phyloP scores from a whole-genome alignment of 2,113 vertebrate genomes.

The Erythrocercus mccallii region DNA sequence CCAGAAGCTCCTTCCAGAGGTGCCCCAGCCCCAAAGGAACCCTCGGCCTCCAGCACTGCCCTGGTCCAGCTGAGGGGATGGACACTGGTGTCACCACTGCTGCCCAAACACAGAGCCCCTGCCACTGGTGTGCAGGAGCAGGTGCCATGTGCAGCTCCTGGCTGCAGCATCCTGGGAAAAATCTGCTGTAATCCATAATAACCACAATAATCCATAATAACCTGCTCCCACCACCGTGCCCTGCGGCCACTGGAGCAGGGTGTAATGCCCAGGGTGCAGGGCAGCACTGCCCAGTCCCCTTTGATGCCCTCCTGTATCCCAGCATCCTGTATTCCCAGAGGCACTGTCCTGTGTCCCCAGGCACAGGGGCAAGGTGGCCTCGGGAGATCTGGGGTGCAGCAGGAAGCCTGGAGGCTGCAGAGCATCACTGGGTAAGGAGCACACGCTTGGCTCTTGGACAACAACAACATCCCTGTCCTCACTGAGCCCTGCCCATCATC shows the following conservation, averaged over 20 bases:
- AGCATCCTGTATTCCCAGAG: background rate
- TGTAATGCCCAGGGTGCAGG: background rate
- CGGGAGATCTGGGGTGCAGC: background rate
- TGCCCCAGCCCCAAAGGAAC: background rate
- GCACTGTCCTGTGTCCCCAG: background rate
- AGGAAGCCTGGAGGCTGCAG: background rate
- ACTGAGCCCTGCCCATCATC: background rate
- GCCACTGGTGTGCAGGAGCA: background rate
- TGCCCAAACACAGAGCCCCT: background rate
- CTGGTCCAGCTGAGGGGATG: background rate
- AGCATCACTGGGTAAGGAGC: background rate
- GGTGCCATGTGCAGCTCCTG: rapidly evolving
- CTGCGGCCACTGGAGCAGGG: too few species aligned
- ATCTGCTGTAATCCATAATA: too few species aligned
- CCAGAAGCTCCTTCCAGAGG: background rate
- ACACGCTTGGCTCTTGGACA: rapidly evolving
- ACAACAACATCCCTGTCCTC: background rate
- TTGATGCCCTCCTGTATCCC: too few species aligned
- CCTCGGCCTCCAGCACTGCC: rapidly evolving
- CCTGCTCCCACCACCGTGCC: rapidly evolving
- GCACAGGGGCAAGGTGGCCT: rapidly evolving
- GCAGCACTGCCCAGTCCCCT: background rate
- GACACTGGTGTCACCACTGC: rapidly evolving
- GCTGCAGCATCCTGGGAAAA: background rate
- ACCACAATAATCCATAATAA: too few species aligned